phyloP scores from a whole-genome alignment of 53 echinoderm and acorn worm species.

The Paracentrotus lividus region DNA sequence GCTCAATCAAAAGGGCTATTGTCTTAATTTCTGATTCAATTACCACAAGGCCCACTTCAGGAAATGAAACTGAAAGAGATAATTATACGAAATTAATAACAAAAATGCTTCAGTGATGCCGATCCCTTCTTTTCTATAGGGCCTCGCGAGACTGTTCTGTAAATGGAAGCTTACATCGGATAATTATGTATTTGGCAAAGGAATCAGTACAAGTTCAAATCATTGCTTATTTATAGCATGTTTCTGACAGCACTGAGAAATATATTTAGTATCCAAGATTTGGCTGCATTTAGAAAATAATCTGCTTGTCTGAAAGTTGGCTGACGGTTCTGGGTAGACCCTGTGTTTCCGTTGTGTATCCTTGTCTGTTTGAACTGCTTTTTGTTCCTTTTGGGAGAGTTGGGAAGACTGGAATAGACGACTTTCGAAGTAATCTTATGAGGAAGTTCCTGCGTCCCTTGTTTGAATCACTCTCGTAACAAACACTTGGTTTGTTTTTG shows the following conservation, averaged over 20 bases:
- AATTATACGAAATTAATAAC: neutral
- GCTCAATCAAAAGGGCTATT: neutral
- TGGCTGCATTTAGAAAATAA: constrained; percentile 5
- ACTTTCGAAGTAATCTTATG: constrained; percentile 40
- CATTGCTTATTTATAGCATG: constrained; percentile 54
- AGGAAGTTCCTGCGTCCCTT: constrained; percentile 54
- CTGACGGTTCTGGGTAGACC: neutral
- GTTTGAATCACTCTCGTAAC: neutral
- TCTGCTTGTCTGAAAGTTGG: neutral
- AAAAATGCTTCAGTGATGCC: neutral
- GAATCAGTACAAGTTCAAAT: constrained; percentile 22
- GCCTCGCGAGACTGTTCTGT: constrained; percentile 11
- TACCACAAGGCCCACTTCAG: neutral
- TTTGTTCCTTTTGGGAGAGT: neutral
- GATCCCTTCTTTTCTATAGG: neutral
- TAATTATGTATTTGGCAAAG: constrained; percentile 56
- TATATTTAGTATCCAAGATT: neutral
- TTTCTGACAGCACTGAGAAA: neutral
- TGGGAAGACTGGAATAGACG: neutral
- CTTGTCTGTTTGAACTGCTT: neutral
- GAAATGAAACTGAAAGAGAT: constrained; percentile 57
- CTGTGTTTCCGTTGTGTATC: constrained; percentile 27
- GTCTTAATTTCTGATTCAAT: constrained; percentile 1
- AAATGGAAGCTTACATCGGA: constrained; percentile 25
- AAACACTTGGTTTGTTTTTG: constrained; percentile 12